Conservation (phyloP, 2,888 invertebrate genomes). For the Steinernema carpocapsae region DNA sequence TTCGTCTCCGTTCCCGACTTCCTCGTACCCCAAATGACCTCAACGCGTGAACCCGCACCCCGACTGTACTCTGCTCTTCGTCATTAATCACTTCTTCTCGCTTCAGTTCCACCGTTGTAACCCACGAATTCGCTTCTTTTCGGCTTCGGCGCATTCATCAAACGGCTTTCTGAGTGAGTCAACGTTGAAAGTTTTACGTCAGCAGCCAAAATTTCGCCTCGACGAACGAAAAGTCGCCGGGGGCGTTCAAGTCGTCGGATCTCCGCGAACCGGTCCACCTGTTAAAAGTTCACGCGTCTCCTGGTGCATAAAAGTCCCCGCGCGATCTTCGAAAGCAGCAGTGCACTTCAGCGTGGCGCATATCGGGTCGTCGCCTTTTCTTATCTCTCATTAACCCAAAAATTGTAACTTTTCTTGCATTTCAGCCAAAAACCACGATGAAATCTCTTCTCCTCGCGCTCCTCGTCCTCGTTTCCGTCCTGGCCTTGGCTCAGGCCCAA, state of each 20-base stretch:
- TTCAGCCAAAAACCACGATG: background rate
- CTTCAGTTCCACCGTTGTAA: background rate
- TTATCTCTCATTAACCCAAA: background rate
- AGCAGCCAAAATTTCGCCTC: background rate
- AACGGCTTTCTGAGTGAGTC: slow-evolving; percentile 2
- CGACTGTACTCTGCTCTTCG: background rate
- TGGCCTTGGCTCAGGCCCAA: background rate
- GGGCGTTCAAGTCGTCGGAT: slow-evolving; percentile 1
- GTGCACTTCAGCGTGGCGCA: background rate
- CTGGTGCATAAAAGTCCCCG: background rate
- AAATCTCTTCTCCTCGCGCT: background rate
- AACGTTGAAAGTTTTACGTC: slow-evolving; percentile 5
- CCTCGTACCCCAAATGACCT: no score
- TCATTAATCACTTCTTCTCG: background rate
- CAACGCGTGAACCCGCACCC: no score
- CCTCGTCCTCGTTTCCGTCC: background rate
- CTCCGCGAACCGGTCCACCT: background rate
- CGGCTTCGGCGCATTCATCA: background rate
- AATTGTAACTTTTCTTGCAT: background rate
- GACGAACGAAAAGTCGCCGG: slow-evolving; percentile 19
- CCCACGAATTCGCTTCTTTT: background rate
- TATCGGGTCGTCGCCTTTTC: background rate
- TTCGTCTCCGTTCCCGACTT: no score
- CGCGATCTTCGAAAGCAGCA: background rate
- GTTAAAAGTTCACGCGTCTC: background rate